phyloP scores from a whole-genome alignment of 2,113 vertebrate species.

The Brachyhypopomus occidentalis region DNA sequence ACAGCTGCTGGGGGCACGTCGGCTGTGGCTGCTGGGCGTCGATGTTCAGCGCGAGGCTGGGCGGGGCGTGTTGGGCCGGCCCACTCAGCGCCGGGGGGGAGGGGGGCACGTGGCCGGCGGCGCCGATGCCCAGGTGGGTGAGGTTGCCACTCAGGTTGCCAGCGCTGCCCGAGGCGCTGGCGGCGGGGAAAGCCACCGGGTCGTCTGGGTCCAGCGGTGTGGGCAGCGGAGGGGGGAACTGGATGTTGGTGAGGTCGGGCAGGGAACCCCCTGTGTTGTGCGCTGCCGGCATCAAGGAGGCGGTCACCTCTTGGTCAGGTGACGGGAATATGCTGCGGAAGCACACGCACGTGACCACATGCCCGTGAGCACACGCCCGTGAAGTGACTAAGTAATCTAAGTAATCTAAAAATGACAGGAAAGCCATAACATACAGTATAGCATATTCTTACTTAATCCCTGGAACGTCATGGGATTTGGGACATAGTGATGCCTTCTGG shows the following conservation, averaged over 20 bases:
- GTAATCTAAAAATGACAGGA: not conserved
- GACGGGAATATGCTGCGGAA: slow-evolving; percentile 90
- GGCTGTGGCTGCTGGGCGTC: slow-evolving; percentile 82
- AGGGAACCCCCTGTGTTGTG: slow-evolving; percentile 96
- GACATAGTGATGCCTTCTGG: slow-evolving; percentile 85
- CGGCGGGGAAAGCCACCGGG: slow-evolving; percentile 80
- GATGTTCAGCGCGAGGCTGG: slow-evolving; percentile 82
- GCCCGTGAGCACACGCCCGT: not conserved
- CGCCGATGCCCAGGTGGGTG: slow-evolving; percentile 89
- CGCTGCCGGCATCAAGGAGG: slow-evolving; percentile 83
- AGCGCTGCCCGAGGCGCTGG: slow-evolving; percentile 85
- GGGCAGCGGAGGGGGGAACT: slow-evolving; percentile 94
- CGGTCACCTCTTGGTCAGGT: slow-evolving; percentile 88
- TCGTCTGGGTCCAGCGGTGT: slow-evolving; percentile 94
- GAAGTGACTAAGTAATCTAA: not conserved
- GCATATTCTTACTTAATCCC: slow-evolving; percentile 92
- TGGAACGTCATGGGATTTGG: slow-evolving; percentile 94
- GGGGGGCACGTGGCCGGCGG: slow-evolving; percentile 78
- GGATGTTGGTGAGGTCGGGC: slow-evolving; percentile 96
- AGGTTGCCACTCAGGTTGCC: slow-evolving; percentile 90
- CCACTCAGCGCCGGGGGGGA: slow-evolving; percentile 75
- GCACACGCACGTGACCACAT: not conserved
- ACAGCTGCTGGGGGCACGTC: slow-evolving; percentile 84
- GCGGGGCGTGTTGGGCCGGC: slow-evolving; percentile 79
- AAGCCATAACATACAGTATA: not conserved